phyloP scores from a whole-genome alignment of 2,797 vertebrate species.

The Pangasius larnaudii region DNA sequence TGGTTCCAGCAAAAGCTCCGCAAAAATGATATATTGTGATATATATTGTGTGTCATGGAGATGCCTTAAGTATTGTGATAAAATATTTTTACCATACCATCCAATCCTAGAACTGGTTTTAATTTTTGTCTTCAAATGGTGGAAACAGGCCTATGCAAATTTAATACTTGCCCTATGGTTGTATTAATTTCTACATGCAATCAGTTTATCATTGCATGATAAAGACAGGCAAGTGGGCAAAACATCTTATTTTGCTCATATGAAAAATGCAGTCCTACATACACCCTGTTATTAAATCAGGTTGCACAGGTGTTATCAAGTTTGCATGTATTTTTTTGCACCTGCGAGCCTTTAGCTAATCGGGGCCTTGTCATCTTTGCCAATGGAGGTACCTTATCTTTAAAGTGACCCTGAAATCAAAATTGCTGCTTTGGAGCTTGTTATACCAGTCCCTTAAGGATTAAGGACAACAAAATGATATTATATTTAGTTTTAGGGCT shows the following conservation, averaged over 20 bases:
- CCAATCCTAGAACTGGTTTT: no score
- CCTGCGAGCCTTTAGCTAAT: neutral
- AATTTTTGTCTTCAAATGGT: neutral
- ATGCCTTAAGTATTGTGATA: neutral
- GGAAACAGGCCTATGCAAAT: neutral
- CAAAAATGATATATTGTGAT: neutral
- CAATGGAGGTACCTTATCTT: neutral
- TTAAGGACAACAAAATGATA: neutral
- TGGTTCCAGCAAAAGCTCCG: neutral
- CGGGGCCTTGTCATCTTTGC: neutral
- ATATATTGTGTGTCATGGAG: neutral
- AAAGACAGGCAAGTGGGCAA: neutral
- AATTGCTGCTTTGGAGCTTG: neutral
- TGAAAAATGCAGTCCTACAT: neutral
- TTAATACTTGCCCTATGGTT: neutral
- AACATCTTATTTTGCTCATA: neutral
- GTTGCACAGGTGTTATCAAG: neutral
- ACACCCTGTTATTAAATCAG: neutral
- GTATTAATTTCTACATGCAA: neutral
- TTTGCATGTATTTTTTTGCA: neutral
- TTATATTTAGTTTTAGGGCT: neutral
- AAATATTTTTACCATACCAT: neutral
- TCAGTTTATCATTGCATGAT: neutral
- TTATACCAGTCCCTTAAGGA: neutral
- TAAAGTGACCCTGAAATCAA: conserved; percentile 1